Evolutionary conservation across 2,888 invertebrate genomes (phyloP).

Genomic region (Acleris sparsana): DNA sequence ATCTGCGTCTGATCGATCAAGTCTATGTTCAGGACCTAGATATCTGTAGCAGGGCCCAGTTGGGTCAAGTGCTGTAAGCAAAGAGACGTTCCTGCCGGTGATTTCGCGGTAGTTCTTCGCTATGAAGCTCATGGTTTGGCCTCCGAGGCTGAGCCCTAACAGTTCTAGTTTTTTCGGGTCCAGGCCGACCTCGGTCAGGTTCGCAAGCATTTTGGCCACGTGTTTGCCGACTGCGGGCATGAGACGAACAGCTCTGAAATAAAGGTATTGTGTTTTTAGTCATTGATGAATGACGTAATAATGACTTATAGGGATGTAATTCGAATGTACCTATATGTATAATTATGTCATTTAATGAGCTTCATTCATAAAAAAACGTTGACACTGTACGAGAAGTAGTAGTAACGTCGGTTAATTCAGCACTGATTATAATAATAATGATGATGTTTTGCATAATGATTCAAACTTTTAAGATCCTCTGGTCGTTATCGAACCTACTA

Average conservation of each 20-base stretch:
- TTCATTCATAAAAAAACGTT: too few species aligned
- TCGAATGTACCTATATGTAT: too few species aligned
- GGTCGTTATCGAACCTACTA: too few species aligned
- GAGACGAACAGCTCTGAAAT: conserved; percentile 40
- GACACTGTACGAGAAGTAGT: too few species aligned
- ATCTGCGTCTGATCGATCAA: conserved; percentile 44
- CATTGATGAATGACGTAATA: too few species aligned
- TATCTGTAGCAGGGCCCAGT: conserved; percentile 46
- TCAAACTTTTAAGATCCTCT: too few species aligned
- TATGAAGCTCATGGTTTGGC: conserved; percentile 46
- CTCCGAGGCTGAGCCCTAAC: conserved; percentile 44
- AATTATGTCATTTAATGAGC: too few species aligned
- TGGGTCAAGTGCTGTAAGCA: conserved; percentile 44
- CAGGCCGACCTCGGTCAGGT: conserved; percentile 40
- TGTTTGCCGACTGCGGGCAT: conserved; percentile 40
- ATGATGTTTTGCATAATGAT: too few species aligned
- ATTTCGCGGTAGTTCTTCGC: conserved; percentile 43
- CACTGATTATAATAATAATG: too few species aligned
- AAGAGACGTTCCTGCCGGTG: conserved; percentile 42
- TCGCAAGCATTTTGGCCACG: conserved; percentile 41
- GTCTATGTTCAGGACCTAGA: conserved; percentile 40
- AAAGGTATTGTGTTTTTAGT: background rate
- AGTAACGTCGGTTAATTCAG: too few species aligned
- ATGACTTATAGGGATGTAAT: too few species aligned
- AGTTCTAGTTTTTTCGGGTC: conserved; percentile 42